Evolutionary conservation across 2,113 vertebrate genomes (phyloP).

Genomic region (Microcebus ravelobensis): DNA sequence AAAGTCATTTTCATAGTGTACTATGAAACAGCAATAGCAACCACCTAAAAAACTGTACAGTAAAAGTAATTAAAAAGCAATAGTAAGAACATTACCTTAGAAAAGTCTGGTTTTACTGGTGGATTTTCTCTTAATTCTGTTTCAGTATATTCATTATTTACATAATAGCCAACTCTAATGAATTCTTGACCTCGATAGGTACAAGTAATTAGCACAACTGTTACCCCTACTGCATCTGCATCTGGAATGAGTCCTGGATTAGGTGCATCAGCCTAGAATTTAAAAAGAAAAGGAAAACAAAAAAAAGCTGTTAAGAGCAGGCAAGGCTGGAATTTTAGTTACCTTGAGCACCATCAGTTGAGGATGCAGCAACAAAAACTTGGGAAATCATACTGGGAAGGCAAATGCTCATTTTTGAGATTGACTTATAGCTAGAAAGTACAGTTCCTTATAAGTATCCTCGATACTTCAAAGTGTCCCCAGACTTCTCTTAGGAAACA

Average conservation of each 20-base stretch:
- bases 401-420: constrained; percentile 6
- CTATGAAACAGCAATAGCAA: constrained; percentile 30
- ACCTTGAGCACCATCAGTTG: background rate
- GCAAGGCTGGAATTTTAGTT: background rate
- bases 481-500: background rate
- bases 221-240: constrained; percentile 91
- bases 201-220: constrained; percentile 90
- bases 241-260: constrained; percentile 91
- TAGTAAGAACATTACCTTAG: constrained; percentile 85
- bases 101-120: constrained; percentile 91
- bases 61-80: constrained; percentile 43
- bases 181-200: constrained; percentile 91
- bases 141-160: constrained; percentile 92
- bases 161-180: constrained; percentile 91
- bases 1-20: background rate
- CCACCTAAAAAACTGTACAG: background rate
- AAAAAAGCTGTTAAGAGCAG: constrained; percentile 66
- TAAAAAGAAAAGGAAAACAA: constrained; percentile 59
- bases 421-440: background rate
- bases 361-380: background rate
- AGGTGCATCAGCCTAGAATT: constrained; percentile 88
- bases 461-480: background rate
- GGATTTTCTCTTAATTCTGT: constrained; percentile 91
- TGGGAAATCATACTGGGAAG: background rate
- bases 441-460: background rate